Evolutionary conservation across 1,140 invertebrate species (phyloP).

Genomic region (Dreissena rostriformis): DNA sequence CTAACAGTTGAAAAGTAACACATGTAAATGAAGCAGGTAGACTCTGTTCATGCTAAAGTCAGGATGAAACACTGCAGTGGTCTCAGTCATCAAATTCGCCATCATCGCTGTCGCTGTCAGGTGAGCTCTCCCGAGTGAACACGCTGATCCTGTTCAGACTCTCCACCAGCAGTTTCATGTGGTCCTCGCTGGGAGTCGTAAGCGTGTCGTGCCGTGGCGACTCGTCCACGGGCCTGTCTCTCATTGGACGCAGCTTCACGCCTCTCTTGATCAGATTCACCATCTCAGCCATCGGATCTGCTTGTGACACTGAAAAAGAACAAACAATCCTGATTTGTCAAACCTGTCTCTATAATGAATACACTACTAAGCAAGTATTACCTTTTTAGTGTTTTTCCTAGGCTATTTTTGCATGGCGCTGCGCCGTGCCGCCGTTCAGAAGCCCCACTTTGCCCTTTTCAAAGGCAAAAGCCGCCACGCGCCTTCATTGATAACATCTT

Average conservation of each 20-base stretch:
- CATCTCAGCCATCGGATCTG: constrained; percentile 64
- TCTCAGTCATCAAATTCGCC: constrained; percentile 60
- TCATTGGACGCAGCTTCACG: constrained; percentile 60
- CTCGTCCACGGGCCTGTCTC: constrained; percentile 1
- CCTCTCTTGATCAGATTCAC: constrained; percentile 65
- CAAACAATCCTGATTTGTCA: background rate
- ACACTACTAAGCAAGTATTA: no score
- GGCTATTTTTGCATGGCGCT: no score
- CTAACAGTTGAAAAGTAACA: no score
- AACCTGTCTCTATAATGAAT: no score
- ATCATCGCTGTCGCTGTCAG: constrained; percentile 60
- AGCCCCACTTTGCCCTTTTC: no score
- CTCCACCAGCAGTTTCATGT: constrained; percentile 64
- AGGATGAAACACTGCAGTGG: no score
- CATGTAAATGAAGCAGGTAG: no score
- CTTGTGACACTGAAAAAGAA: constrained; percentile 10
- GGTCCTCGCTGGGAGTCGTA: constrained; percentile 53
- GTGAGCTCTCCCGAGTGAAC: constrained; percentile 57
- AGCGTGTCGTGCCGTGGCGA: background rate
- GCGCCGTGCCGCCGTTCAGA: no score
- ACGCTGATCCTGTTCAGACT: constrained; percentile 64
- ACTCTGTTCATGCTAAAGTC: no score
- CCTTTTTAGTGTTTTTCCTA: no score
- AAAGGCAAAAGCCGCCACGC: no score
- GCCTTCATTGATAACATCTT: no score